Evolutionary conservation across 2,797 vertebrate species (phyloP), one percentile per base, ranked within the genome.

Genomic region (Champsocephalus esox): DNA sequence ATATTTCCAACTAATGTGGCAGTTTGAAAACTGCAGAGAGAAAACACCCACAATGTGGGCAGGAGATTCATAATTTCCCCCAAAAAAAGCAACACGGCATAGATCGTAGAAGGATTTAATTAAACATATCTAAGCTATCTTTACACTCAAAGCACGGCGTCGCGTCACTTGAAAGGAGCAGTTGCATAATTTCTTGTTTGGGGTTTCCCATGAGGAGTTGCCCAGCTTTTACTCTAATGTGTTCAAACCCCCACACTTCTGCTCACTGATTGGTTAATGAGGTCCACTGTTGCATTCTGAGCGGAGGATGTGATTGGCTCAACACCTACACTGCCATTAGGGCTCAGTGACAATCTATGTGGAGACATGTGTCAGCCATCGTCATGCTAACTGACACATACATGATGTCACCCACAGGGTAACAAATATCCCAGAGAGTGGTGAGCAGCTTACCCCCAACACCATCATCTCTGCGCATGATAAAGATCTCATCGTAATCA

Each of bases 211-310:
- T 80, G 73, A 81, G 67, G 72, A 84, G 76, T 63, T 65, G 65
- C 16, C 8, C 66, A 81, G 80, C 70, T 78, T 73, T 79, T n/a
- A 21, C 73, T 43, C 63, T 85, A 70, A 64, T 88, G 67, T 90
- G 89, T 46, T 67, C 73, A 83, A 87, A 11, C 91, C 90, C 91
- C 81, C 92, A 62, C 88, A 79, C 84, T 88, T 75, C 85, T 89
- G 90, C 82, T 82, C 41, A 73, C 79, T 91, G 87, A 93, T 92
- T 93, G 88, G 82, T 91, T 92, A 93, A 91, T 90, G 81, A 92
- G 86, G 71, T 83, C 80, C 75, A 66, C 51, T 52, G 82, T 85
- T 86, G 61, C 79, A 32, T 63, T 79, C 69, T 68, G 63, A 83
- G 83, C 49, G 43, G 81, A 83, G 87, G 73, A 88, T 65, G 81